Base-by-base conservation (phyloP, 1,140 invertebrate species). In the Thalassaphorura encarpata region DNA sequence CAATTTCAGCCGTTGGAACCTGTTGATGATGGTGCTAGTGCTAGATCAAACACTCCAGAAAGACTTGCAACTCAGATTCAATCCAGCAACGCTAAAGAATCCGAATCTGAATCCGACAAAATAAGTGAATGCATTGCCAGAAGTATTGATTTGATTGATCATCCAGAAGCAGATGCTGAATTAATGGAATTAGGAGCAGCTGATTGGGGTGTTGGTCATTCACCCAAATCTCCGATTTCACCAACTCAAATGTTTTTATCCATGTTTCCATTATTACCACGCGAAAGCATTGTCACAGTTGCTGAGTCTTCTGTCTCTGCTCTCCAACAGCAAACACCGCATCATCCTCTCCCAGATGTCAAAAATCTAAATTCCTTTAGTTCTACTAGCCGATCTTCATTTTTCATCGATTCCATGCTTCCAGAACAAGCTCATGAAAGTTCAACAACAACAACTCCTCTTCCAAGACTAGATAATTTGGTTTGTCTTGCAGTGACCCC, bases 111-210 rank as follows among this genome's bases (percentile, higher is more conserved):
- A n/a, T n/a, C n/a, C n/a, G 46, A 52, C 3, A 64, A 64, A 52
- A 64, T 64, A 3, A 59, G 59, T 54, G 63, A 64, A 56, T 64
- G 63, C 42, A 64, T 64, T 48, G 59, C 63, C 15, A 31, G 59
- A 41, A 64, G 63, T 26, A 64, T 64, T 21, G 63, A 56, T 23
- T 29, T 64, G 18, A 64, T 64, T 40, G 61, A 63, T 33, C 52
- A 52, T 19, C 33, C 33, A 36, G 33, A 11, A 36, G 11, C 11
- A 11, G 43, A 43, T 18, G 40, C 36, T 4, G 60, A 62, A 51
- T 29, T 64, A 4, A 64, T 64, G 63, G 63, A 64, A 46, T 43
- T 64, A 23, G 47, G 51, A 21, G 51, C 33, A 2, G 56, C 61
- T 24, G 61, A 59, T 59, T 56, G 56, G 16, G 56, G 56, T 19